Base-by-base conservation (phyloP, 2,113 vertebrate species). In the Campylorhamphus procurvoides region DNA sequence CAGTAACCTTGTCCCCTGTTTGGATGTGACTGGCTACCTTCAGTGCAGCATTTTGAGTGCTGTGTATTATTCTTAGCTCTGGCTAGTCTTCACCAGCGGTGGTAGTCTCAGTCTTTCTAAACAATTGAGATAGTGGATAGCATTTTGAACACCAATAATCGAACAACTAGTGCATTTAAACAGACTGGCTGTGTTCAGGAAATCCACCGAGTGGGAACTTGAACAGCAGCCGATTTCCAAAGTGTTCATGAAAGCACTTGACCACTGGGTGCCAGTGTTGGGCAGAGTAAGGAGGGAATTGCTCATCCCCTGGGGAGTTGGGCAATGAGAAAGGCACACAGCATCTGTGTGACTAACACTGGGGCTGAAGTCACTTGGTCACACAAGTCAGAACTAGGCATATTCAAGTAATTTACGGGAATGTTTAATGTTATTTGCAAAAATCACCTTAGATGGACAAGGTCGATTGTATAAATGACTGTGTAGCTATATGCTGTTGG, bases 191-290 rank as follows among this genome's bases (percentile, higher is more conserved):
- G 18, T 16, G 39, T 20, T 47, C 6, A 14, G 23, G 74, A 62
- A 73, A 46, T 24, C 13, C 24, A 4, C 10, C 2, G 16, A 22
- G 37, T 16, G 52, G 28, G 22, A 55, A 42, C 19, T 22, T 14
- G 33, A 67, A 12, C 5, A 12, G 44, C 8, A 15, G 42, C 35
- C 2, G 4, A 18, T 76, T 66, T 23, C 56, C 44, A 4, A 28
- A 35, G 39, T 9, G 18, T 27, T 87, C 10, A 3, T 46, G 56
- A 24, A 17, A 49, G 27, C 40, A 3, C 6, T 14, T 81, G 58
- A 2, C 94, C 78, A 11, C 88, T 71, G 87, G 96, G 72, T 84
- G 94, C 87, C 76, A 17, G 79, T 97, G 50, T 89, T 72, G 87
- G 56, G 44, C 86, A 18, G 67, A 22, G 29, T 7, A 27, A 87